phyloP scores from a whole-genome alignment of 2,797 vertebrate genomes.

The Gallinago nigripennis region DNA sequence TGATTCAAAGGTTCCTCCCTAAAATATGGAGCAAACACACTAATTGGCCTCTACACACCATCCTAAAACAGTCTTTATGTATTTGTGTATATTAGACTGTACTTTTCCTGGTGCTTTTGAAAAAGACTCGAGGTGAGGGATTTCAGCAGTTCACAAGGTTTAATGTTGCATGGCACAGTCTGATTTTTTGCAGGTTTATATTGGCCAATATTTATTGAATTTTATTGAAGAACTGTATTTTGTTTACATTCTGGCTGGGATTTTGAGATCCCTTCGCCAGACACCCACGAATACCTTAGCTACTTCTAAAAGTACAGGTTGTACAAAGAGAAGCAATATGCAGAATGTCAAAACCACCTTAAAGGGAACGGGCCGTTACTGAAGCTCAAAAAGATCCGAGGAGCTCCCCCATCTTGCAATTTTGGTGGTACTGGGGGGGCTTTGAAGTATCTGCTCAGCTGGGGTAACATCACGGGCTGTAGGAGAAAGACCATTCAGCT shows the following conservation, averaged over 20 bases:
- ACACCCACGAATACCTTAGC: constrained; percentile 58
- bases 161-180: constrained; percentile 57
- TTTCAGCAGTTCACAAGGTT: constrained; percentile 59
- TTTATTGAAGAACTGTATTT: constrained; percentile 67
- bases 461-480: not conserved
- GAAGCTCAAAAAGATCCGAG: not conserved
- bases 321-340: constrained; percentile 50
- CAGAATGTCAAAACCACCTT: constrained; percentile 3
- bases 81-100: constrained; percentile 13
- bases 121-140: constrained; percentile 25
- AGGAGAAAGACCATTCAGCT: not conserved
- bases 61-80: not conserved
- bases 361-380: not conserved
- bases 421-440: not conserved
- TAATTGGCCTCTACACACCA: not conserved
- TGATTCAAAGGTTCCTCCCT: not conserved
- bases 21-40: not conserved
- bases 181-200: constrained; percentile 55
- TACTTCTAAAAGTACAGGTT: constrained; percentile 60
- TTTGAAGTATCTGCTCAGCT: not conserved
- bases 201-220: constrained; percentile 64
- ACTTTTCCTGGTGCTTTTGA: constrained; percentile 28
- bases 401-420: not conserved
- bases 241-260: constrained; percentile 74
- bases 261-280: constrained; percentile 60